A percentile compares a stretch with the other conserved stretches of the same genome.
Conservation (phyloP, 1,140 invertebrate genomes). For the Temnothorax nylanderi region DNA sequence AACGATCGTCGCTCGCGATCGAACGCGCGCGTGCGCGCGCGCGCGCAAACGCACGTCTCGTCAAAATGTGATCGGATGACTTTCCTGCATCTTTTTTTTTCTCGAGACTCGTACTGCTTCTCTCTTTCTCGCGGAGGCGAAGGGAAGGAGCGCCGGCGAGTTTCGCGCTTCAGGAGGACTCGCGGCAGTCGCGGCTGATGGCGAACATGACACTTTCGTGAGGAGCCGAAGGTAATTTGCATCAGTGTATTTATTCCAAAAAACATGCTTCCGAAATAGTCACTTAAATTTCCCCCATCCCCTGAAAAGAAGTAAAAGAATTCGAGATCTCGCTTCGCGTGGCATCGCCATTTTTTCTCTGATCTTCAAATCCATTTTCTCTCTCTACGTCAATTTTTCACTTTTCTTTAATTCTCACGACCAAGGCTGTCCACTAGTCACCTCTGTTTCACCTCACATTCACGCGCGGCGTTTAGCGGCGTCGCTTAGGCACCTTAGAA, state of each 20-base stretch:
- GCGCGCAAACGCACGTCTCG: neutral
- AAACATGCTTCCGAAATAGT: neutral
- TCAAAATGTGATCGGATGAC: slow-evolving; percentile 61
- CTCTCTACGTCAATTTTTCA: neutral
- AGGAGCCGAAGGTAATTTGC: slow-evolving; percentile 46
- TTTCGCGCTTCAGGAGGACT: neutral
- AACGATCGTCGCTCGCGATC: neutral
- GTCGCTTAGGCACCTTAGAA: neutral
- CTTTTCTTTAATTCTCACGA: neutral
- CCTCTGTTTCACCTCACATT: neutral
- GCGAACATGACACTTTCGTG: slow-evolving; percentile 54
- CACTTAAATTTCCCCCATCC: too few species aligned
- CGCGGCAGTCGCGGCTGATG: neutral
- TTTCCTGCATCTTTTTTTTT: neutral
- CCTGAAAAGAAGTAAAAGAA: neutral
- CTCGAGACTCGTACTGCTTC: neutral
- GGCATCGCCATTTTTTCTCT: neutral
- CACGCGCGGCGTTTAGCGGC: neutral
- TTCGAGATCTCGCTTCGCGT: neutral
- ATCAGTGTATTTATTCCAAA: neutral
- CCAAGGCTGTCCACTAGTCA: neutral
- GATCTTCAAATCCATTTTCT: neutral
- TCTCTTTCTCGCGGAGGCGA: neutral
- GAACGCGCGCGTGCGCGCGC: neutral
- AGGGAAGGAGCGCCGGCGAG: neutral